A percentile compares a stretch with the other conserved stretches of the same genome.
Conservation (phyloP, 1,140 invertebrate genomes). For the Euura saliciscinereae region DNA sequence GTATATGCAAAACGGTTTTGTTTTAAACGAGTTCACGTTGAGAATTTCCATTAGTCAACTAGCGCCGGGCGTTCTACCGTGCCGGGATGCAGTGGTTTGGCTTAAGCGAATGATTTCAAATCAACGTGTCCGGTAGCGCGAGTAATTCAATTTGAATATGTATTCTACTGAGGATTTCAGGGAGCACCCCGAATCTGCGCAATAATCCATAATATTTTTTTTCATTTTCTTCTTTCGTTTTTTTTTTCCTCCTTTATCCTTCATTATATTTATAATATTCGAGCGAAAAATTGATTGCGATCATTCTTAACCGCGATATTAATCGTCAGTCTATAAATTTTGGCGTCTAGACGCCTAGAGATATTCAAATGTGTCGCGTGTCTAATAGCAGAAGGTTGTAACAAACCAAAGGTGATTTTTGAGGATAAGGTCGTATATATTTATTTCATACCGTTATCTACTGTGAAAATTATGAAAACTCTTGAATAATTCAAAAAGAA, state of each 20-base stretch:
- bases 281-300: too few relatives aligned
- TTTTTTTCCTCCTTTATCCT: not conserved
- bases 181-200: slow-evolving; percentile 8
- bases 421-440: too few relatives aligned
- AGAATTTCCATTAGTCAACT: slow-evolving; percentile 52
- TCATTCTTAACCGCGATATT: too few relatives aligned
- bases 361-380: too few relatives aligned
- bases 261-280: too few relatives aligned
- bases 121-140: slow-evolving; percentile 56
- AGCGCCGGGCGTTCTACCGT: not conserved
- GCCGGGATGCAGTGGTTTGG: not conserved
- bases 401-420: too few relatives aligned
- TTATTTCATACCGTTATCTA: too few relatives aligned
- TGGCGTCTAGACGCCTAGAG: too few relatives aligned
- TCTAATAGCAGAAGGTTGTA: too few relatives aligned
- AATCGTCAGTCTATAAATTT: too few relatives aligned
- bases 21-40: slow-evolving; percentile 52
- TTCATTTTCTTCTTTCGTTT: not conserved
- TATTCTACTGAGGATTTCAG: slow-evolving; percentile 34
- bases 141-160: slow-evolving; percentile 62
- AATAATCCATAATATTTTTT: not conserved
- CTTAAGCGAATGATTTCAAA: slow-evolving; percentile 55
- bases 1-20: slow-evolving; percentile 57
- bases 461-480: too few relatives aligned
- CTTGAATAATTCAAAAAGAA: too few relatives aligned